phyloP scores from a whole-genome alignment of 1,140 invertebrate species.

The Drosophila arawakana region DNA sequence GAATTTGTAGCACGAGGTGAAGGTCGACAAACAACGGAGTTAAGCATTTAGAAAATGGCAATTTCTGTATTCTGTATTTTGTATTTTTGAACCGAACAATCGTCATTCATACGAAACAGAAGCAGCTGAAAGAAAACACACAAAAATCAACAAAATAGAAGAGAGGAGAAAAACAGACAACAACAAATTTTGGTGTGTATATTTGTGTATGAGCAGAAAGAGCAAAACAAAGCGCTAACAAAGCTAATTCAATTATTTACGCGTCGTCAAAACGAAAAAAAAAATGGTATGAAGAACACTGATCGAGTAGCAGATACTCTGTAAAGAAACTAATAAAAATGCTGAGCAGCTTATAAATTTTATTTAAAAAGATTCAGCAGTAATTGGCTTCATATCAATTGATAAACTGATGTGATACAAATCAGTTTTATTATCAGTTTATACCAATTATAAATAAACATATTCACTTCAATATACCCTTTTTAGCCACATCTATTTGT shows the following conservation, averaged over 20 bases:
- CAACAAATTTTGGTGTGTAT: slow-evolving; percentile 16
- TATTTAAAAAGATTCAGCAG: too few species aligned
- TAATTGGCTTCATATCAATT: too few species aligned
- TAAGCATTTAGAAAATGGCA: slow-evolving; percentile 40
- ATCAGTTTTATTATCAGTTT: too few species aligned
- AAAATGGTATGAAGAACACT: neutral
- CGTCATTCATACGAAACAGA: slow-evolving; percentile 27
- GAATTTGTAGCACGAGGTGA: slow-evolving; percentile 45
- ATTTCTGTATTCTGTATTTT: slow-evolving; percentile 25
- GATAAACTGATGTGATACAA: too few species aligned
- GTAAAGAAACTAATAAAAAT: neutral
- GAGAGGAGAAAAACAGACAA: neutral
- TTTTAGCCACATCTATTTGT: neutral
- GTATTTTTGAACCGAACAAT: slow-evolving; percentile 11
- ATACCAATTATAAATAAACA: too few species aligned
- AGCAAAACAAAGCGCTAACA: slow-evolving; percentile 60
- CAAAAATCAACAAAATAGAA: neutral
- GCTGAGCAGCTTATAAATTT: too few species aligned
- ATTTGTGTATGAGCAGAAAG: slow-evolving; percentile 33
- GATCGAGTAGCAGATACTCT: slow-evolving; percentile 7
- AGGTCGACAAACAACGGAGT: slow-evolving; percentile 54
- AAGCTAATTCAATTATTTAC: slow-evolving; percentile 76
- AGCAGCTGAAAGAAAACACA: slow-evolving; percentile 9
- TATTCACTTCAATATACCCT: neutral
- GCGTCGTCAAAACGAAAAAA: slow-evolving; percentile 52